A percentile compares a stretch with the other conserved stretches of the same genome.
Conservation (phyloP, 2,888 invertebrate species). For the Thymelicus lineola region DNA sequence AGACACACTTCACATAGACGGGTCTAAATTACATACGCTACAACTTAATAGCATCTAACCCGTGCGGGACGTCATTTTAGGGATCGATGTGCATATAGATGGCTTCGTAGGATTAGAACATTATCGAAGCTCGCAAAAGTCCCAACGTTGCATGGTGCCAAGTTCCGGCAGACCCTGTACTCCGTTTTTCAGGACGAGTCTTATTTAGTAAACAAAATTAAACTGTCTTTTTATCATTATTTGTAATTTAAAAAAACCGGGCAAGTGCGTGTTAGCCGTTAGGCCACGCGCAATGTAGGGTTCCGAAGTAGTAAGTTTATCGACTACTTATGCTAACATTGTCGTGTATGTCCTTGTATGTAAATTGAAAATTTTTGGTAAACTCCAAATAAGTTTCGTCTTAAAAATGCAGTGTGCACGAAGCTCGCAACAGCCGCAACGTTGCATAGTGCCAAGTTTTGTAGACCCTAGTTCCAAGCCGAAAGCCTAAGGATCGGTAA, state of each 20-base stretch:
- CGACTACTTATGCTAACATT: too few species aligned
- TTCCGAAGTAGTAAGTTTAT: too few species aligned
- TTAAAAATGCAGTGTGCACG: too few species aligned
- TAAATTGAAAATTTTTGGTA: too few species aligned
- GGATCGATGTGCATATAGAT: not conserved
- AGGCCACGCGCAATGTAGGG: too few species aligned
- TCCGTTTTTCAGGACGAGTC: too few species aligned
- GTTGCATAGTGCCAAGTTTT: not conserved
- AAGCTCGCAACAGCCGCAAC: not conserved
- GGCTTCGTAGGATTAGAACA: not conserved
- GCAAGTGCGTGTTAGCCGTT: too few species aligned
- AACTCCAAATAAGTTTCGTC: too few species aligned
- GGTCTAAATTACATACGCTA: not conserved
- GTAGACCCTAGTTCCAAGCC: slow-evolving; percentile 31
- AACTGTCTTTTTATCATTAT: too few species aligned
- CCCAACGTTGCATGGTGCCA: slow-evolving; percentile 1
- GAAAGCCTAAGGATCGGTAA: slow-evolving; percentile 45
- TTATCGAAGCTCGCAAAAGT: not conserved
- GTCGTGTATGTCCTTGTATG: too few species aligned
- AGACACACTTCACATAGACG: not conserved
- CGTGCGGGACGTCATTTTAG: not conserved
- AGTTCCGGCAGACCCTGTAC: not conserved
- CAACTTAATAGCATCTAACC: not conserved
- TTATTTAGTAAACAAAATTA: too few species aligned
- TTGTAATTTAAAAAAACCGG: too few species aligned